A percentile compares a stretch with the other conserved stretches of the same genome.
These are phyloP conservation scores for Apotomis betuletana DNA, from an alignment of 2,888 invertebrate genomes.

Conservation along the genomic window DNA sequence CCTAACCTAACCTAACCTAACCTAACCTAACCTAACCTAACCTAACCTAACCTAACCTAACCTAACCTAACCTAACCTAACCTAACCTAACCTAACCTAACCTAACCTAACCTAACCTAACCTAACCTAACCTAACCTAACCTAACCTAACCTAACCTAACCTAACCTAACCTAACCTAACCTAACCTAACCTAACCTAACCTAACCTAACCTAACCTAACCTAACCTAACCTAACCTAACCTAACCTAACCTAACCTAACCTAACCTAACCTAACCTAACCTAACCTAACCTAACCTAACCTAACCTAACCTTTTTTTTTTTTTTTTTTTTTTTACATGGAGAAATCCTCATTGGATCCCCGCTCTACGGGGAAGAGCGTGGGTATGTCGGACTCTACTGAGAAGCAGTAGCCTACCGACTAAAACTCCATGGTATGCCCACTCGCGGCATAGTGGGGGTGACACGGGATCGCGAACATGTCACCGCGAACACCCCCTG, in stretches of 20 bases:
- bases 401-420: too few relatives aligned
- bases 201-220: conserved; percentile 6
- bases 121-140: conserved; percentile 2
- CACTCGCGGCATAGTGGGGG: too few relatives aligned
- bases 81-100: conserved; percentile 10
- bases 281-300: conserved; percentile 11
- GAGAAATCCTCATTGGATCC: too few relatives aligned
- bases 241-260: background rate
- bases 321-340: too few relatives aligned
- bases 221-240: background rate
- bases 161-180: conserved; percentile 18
- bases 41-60: conserved; percentile 32
- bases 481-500: too few relatives aligned
- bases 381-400: too few relatives aligned
- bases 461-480: too few relatives aligned
- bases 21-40: conserved; percentile 7
- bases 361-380: too few relatives aligned
- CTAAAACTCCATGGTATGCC: too few relatives aligned
- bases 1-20: conserved; percentile 3
- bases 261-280: conserved; percentile 5
- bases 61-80: too few relatives aligned
- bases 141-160: conserved; percentile 18
- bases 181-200: conserved; percentile 14
- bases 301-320: conserved; percentile 16
- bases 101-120: conserved; percentile 9